A percentile compares a stretch with the other conserved stretches of the same genome.
Conservation (phyloP, 1,140 invertebrate species). For the Drosophila chauvacae region DNA sequence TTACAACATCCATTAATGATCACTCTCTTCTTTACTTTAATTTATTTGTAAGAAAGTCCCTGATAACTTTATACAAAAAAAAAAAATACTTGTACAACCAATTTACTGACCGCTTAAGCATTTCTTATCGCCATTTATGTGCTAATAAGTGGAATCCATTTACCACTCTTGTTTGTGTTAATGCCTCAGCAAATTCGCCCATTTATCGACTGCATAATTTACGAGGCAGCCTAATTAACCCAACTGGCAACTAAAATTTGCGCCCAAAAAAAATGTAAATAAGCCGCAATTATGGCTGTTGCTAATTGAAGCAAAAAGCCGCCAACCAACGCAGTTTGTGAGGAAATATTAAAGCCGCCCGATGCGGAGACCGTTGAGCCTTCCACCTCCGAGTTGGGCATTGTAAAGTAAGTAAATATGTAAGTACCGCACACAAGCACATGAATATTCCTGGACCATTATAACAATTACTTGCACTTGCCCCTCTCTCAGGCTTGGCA, state of each 20-base stretch:
- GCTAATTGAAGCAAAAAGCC: conserved; percentile 52
- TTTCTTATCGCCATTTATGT: conserved; percentile 14
- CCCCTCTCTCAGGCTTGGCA: conserved; percentile 20
- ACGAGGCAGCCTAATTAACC: conserved; percentile 44
- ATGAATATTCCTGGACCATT: conserved; percentile 55
- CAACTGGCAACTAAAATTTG: conserved; percentile 41
- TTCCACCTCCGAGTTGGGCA: conserved; percentile 30
- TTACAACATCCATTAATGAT: no score
- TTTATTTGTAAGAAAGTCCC: background rate
- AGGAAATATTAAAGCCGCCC: conserved; percentile 27
- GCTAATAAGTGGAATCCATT: conserved; percentile 26
- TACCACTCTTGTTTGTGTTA: conserved; percentile 13
- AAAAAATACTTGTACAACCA: background rate
- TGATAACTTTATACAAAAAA: background rate
- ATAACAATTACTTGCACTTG: conserved; percentile 61
- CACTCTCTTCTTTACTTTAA: background rate
- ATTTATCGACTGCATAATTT: conserved; percentile 51
- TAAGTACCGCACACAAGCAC: conserved; percentile 23
- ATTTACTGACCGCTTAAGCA: background rate
- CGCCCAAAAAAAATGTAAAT: conserved; percentile 35
- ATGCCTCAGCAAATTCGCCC: conserved; percentile 26
- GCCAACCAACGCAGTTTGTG: conserved; percentile 19
- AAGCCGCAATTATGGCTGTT: conserved; percentile 49
- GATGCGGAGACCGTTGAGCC: background rate
- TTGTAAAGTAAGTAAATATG: conserved; percentile 45